Base-by-base conservation (phyloP, 2,113 vertebrate genomes). In the Okapia johnstoni region DNA sequence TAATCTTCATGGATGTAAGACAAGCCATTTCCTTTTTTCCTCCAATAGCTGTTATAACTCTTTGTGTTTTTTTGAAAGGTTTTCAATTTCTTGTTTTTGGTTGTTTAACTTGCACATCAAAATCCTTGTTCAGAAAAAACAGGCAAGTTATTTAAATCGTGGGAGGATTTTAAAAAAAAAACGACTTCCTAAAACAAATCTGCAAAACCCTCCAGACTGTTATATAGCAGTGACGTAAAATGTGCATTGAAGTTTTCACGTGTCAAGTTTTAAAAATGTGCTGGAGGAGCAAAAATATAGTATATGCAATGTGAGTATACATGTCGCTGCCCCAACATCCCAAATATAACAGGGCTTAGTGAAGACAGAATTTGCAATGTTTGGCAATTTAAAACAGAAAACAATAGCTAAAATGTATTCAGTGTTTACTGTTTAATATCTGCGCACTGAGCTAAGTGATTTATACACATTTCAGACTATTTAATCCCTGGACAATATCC, bases 161-260 rank as follows among this genome's bases (percentile, higher is more conserved):
- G 46, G 73, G 93, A 93, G 57, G n/a, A n/a, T n/a, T n/a, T 88
- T 66, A 89, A 97, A 80, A 89, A 89, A 73, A 76, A 90, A 55
- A 16, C 58, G 21, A 60, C 30, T 86, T 90, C 61, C 33, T 61
- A 70, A 66, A 88, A 66, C 7, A 63, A 87, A 58, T 93, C n/a
- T 79, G 61, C 46, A 84, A 95, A 96, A 46, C 11, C n/a, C n/a
- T 60, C 50, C 52, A 58, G 23, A n/a, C n/a, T 81, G 55, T 76
- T 93, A n/a, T n/a, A n/a, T 77, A 48, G 28, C n/a, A 77, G 61
- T 83, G 50, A 83, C 66, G 17, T 93, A 36, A 87, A 89, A 93
- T 52, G 30, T 90, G 48, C 88, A 60, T 95, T 96, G 73, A 86
- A 61, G 50, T 87, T 40, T 93, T 77, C 48, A 83, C n/a, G 83